These are phyloP conservation scores for Xenopus petersii DNA, from an alignment of 2,797 vertebrate species.

Conservation along the genomic window DNA sequence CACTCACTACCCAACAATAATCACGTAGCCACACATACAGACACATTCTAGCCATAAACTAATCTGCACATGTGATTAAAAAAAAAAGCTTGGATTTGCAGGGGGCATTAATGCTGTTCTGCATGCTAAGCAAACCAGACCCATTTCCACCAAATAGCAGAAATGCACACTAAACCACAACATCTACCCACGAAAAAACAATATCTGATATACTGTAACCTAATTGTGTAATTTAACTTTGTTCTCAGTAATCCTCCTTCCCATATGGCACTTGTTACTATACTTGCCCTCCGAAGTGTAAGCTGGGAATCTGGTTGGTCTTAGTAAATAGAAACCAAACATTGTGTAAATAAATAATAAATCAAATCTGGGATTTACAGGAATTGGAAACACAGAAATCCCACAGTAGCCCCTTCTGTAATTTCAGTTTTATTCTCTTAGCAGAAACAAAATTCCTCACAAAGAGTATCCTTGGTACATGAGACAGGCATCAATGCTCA, in stretches of 20 bases:
- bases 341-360: constrained; percentile 3
- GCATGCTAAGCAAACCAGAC: too few species aligned
- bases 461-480: constrained; percentile 7
- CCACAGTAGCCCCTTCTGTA: constrained; percentile 9
- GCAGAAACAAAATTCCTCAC: constrained; percentile 10
- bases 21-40: too few species aligned
- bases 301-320: background rate
- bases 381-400: background rate
- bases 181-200: background rate
- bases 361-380: background rate
- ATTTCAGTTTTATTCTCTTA: constrained; percentile 7
- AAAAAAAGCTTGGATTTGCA: too few species aligned
- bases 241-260: background rate
- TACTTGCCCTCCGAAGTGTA: background rate
- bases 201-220: background rate
- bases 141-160: too few species aligned
- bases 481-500: constrained; percentile 11
- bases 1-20: too few species aligned
- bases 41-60: too few species aligned
- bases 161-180: too few species aligned
- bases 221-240: background rate
- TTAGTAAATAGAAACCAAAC: background rate
- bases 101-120: too few species aligned
- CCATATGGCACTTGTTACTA: background rate
- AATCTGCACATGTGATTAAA: too few species aligned